Percentiles rank a stretch among this genome's conserved stretches.
phyloP scores from a whole-genome alignment of 2,888 invertebrate genomes.

The Ecliptopera silaceata region DNA sequence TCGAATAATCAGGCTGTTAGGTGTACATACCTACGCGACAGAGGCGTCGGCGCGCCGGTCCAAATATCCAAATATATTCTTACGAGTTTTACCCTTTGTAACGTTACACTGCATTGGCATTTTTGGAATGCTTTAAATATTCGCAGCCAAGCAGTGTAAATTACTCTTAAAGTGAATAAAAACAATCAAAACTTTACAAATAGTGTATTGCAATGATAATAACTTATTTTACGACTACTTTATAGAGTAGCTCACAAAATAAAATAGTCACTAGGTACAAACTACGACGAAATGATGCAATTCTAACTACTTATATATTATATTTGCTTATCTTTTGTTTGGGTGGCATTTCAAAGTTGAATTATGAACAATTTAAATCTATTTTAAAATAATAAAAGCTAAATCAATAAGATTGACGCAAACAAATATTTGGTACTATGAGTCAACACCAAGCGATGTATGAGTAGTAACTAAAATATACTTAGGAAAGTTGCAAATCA shows the following conservation, averaged over 20 bases:
- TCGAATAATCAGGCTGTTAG: conserved; percentile 45
- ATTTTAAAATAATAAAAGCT: neutral
- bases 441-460: neutral
- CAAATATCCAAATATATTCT: too few species aligned
- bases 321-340: neutral
- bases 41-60: too few species aligned
- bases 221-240: conserved; percentile 16
- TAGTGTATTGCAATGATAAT: conserved; percentile 1
- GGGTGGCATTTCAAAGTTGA: neutral
- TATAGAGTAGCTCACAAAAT: conserved; percentile 22
- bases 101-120: too few species aligned
- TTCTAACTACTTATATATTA: neutral
- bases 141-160: too few species aligned
- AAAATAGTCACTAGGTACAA: conserved; percentile 6
- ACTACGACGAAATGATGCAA: conserved; percentile 11
- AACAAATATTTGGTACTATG: neutral
- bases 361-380: neutral
- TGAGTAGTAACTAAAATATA: neutral
- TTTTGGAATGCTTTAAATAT: too few species aligned
- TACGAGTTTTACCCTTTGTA: too few species aligned
- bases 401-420: neutral
- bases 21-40: conserved; percentile 6
- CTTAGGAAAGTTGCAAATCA: conserved; percentile 2
- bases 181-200: conserved; percentile 2
- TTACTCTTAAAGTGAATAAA: too few species aligned